A percentile compares a stretch with the other conserved stretches of the same genome.
Evolutionary conservation across 2,888 invertebrate species (phyloP).

Genomic region (Zele albiditarsus): DNA sequence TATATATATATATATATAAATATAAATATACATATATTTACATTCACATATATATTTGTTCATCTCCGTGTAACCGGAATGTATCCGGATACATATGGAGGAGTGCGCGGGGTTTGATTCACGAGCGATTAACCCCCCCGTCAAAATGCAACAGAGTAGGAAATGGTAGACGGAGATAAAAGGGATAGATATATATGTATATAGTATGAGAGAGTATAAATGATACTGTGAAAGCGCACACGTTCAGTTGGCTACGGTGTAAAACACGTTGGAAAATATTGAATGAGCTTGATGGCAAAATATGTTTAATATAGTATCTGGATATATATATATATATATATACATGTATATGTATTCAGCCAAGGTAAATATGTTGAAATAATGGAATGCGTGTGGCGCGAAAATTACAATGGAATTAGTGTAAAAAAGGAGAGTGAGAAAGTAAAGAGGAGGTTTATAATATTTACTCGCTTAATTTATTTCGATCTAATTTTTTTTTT

Average conservation of each 20-base stretch:
- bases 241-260: neutral
- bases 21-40: neutral
- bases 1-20: constrained; percentile 9
- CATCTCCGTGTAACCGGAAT: constrained; percentile 25
- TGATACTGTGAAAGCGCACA: constrained; percentile 8
- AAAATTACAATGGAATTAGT: constrained; percentile 36
- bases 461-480: neutral
- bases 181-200: neutral
- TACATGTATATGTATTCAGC: neutral
- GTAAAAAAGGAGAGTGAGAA: neutral
- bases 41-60: constrained; percentile 7
- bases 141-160: constrained; percentile 43
- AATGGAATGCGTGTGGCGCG: constrained; percentile 21
- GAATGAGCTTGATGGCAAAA: constrained; percentile 51
- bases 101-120: constrained; percentile 41
- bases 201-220: constrained; percentile 38
- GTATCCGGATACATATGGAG: neutral
- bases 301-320: constrained; percentile 51
- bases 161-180: constrained; percentile 26
- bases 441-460: neutral
- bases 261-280: constrained; percentile 49
- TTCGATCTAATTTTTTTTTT: neutral
- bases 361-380: constrained; percentile 36
- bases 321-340: constrained; percentile 41
- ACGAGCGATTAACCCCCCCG: constrained; percentile 52